Percentiles rank a stretch among this genome's conserved stretches.
Conservation (phyloP, 92 coral and sea anemone species). For the Galaxea fascicularis region DNA sequence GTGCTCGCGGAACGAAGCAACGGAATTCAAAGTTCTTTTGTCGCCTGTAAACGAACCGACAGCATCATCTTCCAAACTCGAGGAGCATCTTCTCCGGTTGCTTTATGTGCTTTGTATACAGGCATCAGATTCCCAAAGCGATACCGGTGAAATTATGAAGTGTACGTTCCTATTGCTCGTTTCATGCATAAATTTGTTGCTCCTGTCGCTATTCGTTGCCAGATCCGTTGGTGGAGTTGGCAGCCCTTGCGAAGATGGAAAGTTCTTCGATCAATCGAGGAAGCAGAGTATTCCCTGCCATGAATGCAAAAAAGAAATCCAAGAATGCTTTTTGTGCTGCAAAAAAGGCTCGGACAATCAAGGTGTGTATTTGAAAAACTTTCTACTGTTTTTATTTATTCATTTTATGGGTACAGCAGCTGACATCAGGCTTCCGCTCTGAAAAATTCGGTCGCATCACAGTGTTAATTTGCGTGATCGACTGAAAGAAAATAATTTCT, state of each 20-base stretch:
- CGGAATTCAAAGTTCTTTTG: neutral
- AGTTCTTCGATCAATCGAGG: conserved; percentile 46
- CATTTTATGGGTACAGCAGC: neutral
- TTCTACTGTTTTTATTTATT: neutral
- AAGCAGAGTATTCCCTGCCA: conserved; percentile 51
- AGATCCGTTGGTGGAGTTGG: conserved; percentile 41
- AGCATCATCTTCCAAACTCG: neutral
- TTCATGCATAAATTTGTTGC: neutral
- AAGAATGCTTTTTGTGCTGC: conserved; percentile 33
- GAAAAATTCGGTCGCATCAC: neutral
- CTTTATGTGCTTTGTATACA: neutral
- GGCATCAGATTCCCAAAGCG: neutral
- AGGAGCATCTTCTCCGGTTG: neutral
- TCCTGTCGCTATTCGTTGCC: neutral
- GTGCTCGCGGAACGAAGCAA: neutral
- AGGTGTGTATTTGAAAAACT: conserved; percentile 24
- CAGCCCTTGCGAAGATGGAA: conserved; percentile 44
- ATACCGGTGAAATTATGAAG: neutral
- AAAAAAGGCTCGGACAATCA: conserved; percentile 5
- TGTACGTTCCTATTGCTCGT: neutral
- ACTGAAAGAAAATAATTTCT: neutral
- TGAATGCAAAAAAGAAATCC: conserved; percentile 47
- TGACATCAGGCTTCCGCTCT: too few species aligned
- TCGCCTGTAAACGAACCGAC: neutral
- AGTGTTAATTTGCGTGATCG: neutral